Evolutionary conservation across 2,797 vertebrate species (phyloP), one percentile per base, ranked within the genome.

Genomic region (Coranthus polyacanthus): DNA sequence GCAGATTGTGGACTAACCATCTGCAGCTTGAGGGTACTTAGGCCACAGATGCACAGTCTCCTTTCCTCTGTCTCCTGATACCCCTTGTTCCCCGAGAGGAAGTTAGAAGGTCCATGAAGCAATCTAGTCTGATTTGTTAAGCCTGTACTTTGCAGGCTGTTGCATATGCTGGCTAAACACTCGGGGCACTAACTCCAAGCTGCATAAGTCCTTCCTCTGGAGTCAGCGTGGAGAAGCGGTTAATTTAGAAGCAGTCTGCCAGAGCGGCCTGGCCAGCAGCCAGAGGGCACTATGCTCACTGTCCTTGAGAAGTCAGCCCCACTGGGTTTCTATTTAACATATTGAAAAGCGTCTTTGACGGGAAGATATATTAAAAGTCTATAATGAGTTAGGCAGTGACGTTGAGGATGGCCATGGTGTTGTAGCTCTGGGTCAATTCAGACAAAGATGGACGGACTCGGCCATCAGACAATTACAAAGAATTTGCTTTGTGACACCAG

Each of bases 191-290:
- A 79, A 91, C 91, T 88, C 80, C 32, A 58, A 88, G 86, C 86
- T 72, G 86, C 88, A 44, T 75, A 89, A 93, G 84, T 90, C 90
- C 87, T 89, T 92, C 82, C 89, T 93, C 86, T 55, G 72, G 88
- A 92, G 89, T 78, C 76, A 26, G 72, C 71, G 56, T 86, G 75
- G 87, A 92, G 87, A 90, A 81, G 79, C 84, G 87, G 91, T 94
- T 95, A 93, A 94, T 95, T 94, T 93, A 93, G 93, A 92, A 90
- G 90, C 90, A 92, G 91, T 91, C 92, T 91, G 91, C 89, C 89
- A 91, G 90, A 92, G 90, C 84, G 86, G 86, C 90, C 91, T 94
- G 93, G 92, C 90, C 78, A 43, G 86, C 88, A 88, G 91, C 93
- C 92, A 94, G 92, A 94, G 93, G 93, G 91, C 91, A 93, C 85